A percentile compares a stretch with the other conserved stretches of the same genome.
Conservation (phyloP, 2,888 invertebrate genomes). For the Taphrorychus bicolor region DNA sequence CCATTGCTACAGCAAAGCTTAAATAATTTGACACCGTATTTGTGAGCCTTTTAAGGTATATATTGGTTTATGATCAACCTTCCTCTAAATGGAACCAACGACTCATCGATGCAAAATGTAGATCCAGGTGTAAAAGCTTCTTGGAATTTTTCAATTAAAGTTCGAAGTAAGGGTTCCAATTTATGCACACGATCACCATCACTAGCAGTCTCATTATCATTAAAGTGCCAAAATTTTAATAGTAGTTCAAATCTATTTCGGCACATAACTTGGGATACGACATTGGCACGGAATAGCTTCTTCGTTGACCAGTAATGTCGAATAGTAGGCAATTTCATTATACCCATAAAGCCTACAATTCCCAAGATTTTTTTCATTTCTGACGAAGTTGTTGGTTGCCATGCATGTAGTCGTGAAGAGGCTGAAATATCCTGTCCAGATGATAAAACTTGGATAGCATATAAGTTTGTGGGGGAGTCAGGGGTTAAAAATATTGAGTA, state of each 20-base stretch:
- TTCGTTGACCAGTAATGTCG: slow-evolving; percentile 35
- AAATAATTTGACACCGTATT: no score
- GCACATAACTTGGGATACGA: no score
- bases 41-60: no score
- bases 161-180: slow-evolving; percentile 8
- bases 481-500: background rate
- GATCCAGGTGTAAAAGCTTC: no score
- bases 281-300: no score
- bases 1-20: no score
- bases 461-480: slow-evolving; percentile 26
- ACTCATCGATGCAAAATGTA: no score
- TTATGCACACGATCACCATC: slow-evolving; percentile 19
- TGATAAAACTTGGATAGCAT: slow-evolving; percentile 29
- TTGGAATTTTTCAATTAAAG: no score
- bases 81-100: no score
- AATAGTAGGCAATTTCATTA: slow-evolving; percentile 1
- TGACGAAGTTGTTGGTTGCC: background rate
- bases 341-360: slow-evolving; percentile 39
- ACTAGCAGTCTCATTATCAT: slow-evolving; percentile 11
- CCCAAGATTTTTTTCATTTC: slow-evolving; percentile 10
- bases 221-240: slow-evolving; percentile 28
- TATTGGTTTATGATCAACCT: no score
- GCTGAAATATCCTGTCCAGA: slow-evolving; percentile 17
- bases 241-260: slow-evolving; percentile 34
- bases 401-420: slow-evolving; percentile 16